phyloP scores from a whole-genome alignment of 1,140 invertebrate genomes.

The Caenorhabditis briggsae region DNA sequence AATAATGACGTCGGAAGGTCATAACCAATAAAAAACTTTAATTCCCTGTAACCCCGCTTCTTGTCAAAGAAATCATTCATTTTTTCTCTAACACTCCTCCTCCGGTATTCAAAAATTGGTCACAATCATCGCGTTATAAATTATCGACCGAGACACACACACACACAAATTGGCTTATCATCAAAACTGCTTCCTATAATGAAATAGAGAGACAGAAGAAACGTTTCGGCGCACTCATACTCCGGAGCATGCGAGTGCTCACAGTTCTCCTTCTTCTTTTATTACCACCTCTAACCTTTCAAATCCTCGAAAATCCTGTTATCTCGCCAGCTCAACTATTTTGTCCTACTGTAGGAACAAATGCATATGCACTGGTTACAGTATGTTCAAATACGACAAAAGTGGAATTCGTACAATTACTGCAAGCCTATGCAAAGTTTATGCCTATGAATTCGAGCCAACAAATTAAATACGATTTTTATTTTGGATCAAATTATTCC shows the following conservation, averaged over 20 bases:
- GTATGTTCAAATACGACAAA: not conserved
- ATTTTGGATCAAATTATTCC: constrained; percentile 30
- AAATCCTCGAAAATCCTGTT: not conserved
- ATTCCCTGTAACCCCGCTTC: constrained; percentile 46
- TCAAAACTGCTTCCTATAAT: not conserved
- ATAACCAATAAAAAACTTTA: constrained; percentile 35
- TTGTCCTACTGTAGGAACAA: constrained; percentile 58
- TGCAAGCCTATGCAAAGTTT: constrained; percentile 30
- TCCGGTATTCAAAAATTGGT: not conserved
- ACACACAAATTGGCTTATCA: constrained; percentile 45
- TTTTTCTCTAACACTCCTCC: not conserved
- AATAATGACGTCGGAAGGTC: not conserved
- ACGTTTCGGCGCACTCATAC: constrained; percentile 4
- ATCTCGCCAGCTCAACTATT: not conserved
- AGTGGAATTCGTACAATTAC: not conserved
- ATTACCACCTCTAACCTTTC: not conserved
- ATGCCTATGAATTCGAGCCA: constrained; percentile 11
- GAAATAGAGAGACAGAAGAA: not conserved
- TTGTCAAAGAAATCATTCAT: constrained; percentile 33
- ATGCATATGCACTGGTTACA: constrained; percentile 55
- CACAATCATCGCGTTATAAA: constrained; percentile 7
- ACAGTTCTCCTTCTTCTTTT: constrained; percentile 16
- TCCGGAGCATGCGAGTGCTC: constrained; percentile 49
- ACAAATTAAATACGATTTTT: constrained; percentile 55
- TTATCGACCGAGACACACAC: constrained; percentile 36